Conservation (phyloP, 2,888 invertebrate genomes). For the Linyphia triangularis region DNA sequence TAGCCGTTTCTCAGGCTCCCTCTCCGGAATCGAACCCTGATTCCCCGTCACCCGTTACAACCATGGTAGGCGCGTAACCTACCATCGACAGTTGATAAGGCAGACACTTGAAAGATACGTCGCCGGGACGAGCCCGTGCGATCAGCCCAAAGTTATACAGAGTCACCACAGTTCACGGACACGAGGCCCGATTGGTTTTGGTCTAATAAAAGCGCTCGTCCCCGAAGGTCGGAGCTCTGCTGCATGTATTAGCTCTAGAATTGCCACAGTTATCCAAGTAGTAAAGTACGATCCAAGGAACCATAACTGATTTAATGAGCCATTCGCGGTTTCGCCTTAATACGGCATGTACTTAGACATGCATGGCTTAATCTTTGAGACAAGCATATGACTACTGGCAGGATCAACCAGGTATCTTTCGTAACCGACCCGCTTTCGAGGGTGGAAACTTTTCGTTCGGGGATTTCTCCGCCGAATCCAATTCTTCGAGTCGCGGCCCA, state of each 20-base stretch:
- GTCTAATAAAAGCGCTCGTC: too few species aligned
- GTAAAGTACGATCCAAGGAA: constrained; percentile 49
- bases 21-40: constrained; percentile 88
- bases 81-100: constrained; percentile 82
- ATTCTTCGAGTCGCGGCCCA: too few species aligned
- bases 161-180: constrained; percentile 67
- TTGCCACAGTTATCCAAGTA: constrained; percentile 85
- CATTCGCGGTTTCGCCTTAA: too few species aligned
- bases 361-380: too few species aligned
- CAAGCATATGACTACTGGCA: too few species aligned
- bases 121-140: constrained; percentile 60
- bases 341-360: too few species aligned
- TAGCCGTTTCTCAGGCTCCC: constrained; percentile 86
- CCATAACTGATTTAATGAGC: constrained; percentile 52
- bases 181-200: too few species aligned
- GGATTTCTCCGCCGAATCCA: too few species aligned
- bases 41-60: constrained; percentile 87
- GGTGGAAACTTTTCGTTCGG: too few species aligned
- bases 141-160: constrained; percentile 67
- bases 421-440: too few species aligned
- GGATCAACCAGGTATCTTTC: too few species aligned
- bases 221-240: constrained; percentile 79
- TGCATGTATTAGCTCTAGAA: constrained; percentile 86
- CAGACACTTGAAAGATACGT: constrained; percentile 79
- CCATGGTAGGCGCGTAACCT: constrained; percentile 85